These are phyloP conservation scores for Arion vulgaris DNA, from an alignment of 1,140 invertebrate species.

Conservation along the genomic window DNA sequence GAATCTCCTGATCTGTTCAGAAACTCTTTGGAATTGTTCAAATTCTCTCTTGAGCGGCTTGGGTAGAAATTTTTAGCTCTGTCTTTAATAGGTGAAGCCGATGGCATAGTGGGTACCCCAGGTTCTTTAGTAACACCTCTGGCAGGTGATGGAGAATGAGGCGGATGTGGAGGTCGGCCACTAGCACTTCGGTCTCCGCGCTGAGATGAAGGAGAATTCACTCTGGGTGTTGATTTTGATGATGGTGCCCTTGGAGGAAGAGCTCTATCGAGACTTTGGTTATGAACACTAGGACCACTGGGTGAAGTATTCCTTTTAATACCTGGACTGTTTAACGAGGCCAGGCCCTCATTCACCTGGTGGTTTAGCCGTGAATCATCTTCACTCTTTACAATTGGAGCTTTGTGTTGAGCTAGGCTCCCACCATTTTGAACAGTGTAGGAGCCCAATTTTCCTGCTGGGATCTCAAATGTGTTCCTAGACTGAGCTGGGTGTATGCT, in stretches of 20 bases:
- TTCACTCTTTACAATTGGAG: conserved; percentile 62
- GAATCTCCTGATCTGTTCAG: conserved; percentile 39
- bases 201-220: conserved; percentile 21
- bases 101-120: background rate
- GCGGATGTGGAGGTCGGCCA: conserved; percentile 22
- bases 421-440: conserved; percentile 30
- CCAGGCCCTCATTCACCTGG: conserved; percentile 24
- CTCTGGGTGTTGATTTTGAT: conserved; percentile 28
- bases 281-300: background rate
- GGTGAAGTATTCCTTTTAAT: conserved; percentile 42
- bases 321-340: conserved; percentile 54
- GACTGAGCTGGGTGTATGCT: conserved; percentile 33
- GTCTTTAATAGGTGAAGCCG: conserved; percentile 40
- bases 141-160: conserved; percentile 28
- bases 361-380: conserved; percentile 45
- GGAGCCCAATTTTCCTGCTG: conserved; percentile 23
- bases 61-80: conserved; percentile 44
- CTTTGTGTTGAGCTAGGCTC: conserved; percentile 34
- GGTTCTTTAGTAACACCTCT: conserved; percentile 24
- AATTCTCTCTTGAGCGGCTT: conserved; percentile 41
- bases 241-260: conserved; percentile 25
- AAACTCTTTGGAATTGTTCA: conserved; percentile 30
- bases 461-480: conserved; percentile 34
- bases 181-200: background rate
- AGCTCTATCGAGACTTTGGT: background rate